These are phyloP conservation scores for Anoplopoma fimbria DNA, from an alignment of 2,113 vertebrate species.

Conservation along the genomic window DNA sequence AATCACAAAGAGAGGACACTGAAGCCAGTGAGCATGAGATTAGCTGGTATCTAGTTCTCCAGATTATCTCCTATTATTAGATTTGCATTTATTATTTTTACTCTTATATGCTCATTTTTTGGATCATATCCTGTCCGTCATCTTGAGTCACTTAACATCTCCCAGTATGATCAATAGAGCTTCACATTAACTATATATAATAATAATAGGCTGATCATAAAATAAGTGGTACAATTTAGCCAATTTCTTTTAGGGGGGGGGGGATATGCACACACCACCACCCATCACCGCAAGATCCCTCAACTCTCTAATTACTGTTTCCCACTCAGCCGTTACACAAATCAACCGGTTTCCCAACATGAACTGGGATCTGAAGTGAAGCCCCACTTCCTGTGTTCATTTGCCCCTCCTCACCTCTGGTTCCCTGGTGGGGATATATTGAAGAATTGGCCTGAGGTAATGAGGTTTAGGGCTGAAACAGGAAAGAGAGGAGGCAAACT, in stretches of 20 bases:
- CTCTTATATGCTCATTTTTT: not conserved
- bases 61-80: not conserved
- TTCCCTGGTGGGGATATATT: slow-evolving; percentile 15
- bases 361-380: slow-evolving; percentile 57
- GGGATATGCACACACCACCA: not conserved
- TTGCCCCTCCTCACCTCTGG: slow-evolving; percentile 24
- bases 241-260: not conserved
- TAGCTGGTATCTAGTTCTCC: not conserved
- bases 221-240: not conserved
- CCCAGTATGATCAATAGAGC: not conserved
- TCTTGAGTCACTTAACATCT: not conserved
- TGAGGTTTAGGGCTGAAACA: slow-evolving; percentile 50
- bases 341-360: slow-evolving; percentile 27
- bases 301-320: not conserved
- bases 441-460: slow-evolving; percentile 57
- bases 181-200: not conserved
- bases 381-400: slow-evolving; percentile 54
- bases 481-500: slow-evolving; percentile 10
- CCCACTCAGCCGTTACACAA: not conserved
- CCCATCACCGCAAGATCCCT: not conserved
- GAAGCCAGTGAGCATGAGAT: not conserved
- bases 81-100: not conserved
- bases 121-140: not conserved
- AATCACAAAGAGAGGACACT: slow-evolving; percentile 24
- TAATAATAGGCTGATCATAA: not conserved